Conservation (phyloP, 2,888 invertebrate genomes). For the Branchinecta sandiegonensis region DNA sequence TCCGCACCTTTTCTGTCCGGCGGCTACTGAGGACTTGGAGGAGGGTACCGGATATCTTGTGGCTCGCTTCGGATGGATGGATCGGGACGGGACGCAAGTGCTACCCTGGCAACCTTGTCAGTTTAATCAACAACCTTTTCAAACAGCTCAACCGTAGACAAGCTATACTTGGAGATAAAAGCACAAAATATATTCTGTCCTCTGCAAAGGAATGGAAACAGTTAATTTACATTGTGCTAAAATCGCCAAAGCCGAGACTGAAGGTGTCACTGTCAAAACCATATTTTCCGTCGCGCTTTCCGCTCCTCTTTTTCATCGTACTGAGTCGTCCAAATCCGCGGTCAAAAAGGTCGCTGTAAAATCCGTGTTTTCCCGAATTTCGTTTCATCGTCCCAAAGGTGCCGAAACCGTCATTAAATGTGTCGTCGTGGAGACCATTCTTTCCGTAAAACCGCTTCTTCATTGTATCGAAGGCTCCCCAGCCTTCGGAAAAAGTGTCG, state of each 20-base stretch:
- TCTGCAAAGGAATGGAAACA: neutral
- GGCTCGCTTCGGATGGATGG: too few relatives aligned
- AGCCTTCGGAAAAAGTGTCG: conserved; percentile 5
- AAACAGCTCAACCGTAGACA: too few relatives aligned
- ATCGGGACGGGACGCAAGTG: too few relatives aligned
- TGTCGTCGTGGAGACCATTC: neutral
- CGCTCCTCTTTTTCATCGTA: neutral
- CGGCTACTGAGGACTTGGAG: too few relatives aligned
- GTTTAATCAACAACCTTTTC: too few relatives aligned
- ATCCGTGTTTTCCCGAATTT: neutral
- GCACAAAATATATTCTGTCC: too few relatives aligned
- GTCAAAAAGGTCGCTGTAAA: neutral
- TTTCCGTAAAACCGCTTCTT: conserved; percentile 12
- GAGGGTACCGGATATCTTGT: too few relatives aligned
- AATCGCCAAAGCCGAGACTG: neutral
- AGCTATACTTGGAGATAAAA: too few relatives aligned
- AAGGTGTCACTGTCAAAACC: conserved; percentile 11
- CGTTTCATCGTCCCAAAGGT: conserved; percentile 9
- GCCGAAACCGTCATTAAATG: neutral
- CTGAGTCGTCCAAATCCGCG: neutral
- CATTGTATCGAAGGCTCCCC: conserved; percentile 2
- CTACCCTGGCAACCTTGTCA: too few relatives aligned
- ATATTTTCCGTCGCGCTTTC: neutral
- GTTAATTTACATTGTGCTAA: neutral
- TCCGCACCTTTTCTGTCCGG: too few relatives aligned